Conservation (phyloP, 64 coral and sea anemone species). For the Orbicella faveolata region DNA sequence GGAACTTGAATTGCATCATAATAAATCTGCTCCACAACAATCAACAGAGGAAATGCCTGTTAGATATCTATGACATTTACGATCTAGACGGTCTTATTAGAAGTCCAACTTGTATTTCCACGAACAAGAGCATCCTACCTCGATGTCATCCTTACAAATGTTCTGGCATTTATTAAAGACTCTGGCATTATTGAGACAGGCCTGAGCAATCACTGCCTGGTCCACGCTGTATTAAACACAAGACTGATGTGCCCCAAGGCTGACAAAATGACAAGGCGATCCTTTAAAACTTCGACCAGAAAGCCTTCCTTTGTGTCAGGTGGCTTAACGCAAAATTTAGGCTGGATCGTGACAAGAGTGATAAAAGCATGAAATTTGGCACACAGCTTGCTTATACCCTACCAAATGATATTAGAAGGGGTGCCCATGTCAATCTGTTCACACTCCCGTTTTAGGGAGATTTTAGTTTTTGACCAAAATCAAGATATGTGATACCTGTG, state of each 20-base stretch:
- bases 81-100: not conserved
- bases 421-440: no score
- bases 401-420: no score
- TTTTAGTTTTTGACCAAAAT: no score
- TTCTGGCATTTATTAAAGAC: conserved; percentile 25
- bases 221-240: conserved; percentile 24
- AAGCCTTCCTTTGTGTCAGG: not conserved
- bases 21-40: not conserved
- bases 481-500: no score
- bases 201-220: conserved; percentile 37
- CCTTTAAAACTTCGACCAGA: conserved; percentile 27
- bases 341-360: no score
- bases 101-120: not conserved
- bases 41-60: conserved; percentile 1
- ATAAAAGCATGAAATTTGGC: no score
- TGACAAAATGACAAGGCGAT: not conserved
- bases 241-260: not conserved
- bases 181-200: conserved; percentile 26
- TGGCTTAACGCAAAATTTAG: no score
- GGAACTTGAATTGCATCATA: conserved; percentile 34
- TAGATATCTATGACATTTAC: conserved; percentile 29
- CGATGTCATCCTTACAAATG: conserved; percentile 41
- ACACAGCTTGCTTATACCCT: no score
- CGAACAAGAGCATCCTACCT: conserved; percentile 3
- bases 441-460: no score